These are phyloP conservation scores for Athetis lepigone DNA, from an alignment of 2,888 invertebrate species.

Conservation along the genomic window DNA sequence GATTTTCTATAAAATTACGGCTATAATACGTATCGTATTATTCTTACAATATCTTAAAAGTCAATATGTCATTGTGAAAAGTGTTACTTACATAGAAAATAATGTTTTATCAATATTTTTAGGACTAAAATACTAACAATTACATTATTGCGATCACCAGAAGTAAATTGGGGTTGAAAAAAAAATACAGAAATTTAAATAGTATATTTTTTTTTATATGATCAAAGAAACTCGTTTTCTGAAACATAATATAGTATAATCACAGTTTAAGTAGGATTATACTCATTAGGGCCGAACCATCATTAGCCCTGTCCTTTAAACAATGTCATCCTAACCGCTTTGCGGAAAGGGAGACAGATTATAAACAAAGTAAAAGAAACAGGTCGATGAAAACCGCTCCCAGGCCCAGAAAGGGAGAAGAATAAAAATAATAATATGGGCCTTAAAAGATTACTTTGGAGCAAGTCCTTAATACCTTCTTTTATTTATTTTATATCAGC, in stretches of 20 bases:
- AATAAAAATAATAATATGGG: slow-evolving; percentile 18
- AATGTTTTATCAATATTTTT: not conserved
- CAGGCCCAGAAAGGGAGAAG: not conserved
- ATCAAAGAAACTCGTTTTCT: not conserved
- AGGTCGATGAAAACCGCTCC: not conserved
- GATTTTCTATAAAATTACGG: slow-evolving; percentile 18
- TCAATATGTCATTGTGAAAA: not conserved
- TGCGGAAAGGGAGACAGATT: not conserved
- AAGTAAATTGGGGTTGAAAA: no score
- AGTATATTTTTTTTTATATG: not conserved
- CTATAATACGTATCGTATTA: not conserved
- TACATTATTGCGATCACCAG: not conserved
- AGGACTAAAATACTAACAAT: not conserved
- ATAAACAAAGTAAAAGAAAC: slow-evolving; percentile 1
- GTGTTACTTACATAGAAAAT: not conserved
- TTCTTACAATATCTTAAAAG: slow-evolving; percentile 3
- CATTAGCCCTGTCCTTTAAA: not conserved
- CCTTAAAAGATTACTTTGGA: slow-evolving; percentile 16
- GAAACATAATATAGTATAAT: not conserved
- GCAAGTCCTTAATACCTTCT: slow-evolving; percentile 9
- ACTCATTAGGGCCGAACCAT: slow-evolving; percentile 9
- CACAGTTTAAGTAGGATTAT: slow-evolving; percentile 6
- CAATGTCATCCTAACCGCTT: not conserved
- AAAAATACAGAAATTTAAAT: no score
- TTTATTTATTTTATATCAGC: slow-evolving; percentile 23